Base-by-base conservation (phyloP, 2,797 vertebrate genomes). In the Pachyuromys duprasi region DNA sequence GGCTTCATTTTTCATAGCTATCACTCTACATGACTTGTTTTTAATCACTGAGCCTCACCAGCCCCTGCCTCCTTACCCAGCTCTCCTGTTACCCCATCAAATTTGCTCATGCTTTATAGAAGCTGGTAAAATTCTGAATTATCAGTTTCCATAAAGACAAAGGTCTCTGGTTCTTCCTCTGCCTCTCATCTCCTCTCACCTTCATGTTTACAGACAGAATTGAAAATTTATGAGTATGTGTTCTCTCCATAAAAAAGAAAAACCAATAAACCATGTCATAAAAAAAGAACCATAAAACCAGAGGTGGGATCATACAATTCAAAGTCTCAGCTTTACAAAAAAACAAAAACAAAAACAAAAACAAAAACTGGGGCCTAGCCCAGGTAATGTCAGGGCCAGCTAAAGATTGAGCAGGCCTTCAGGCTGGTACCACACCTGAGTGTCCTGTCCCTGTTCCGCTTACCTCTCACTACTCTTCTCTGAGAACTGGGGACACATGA, bases 11-110 rank as follows among this genome's bases (percentile, higher is more conserved):
- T 97, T 88, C 24, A 84, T 70, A 74, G 36, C 82, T 98, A 97
- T 97, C 94, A 86, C 39, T 94, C 67, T 96, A 97, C 98, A 96
- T 97, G 97, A 98, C 98, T 98, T 98, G 97, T 97, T 98, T 98
- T 93, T 96, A 45, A 33, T 90, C 95, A 97, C 95, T 80, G 86
- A 11, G n/a, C 96, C 97, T 97, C 96, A 70, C 57, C n/a, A 95
- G 92, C 88, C 86, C 94, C 91, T 95, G 88, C 94, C 90, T 42
- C 90, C 92, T 97, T 95, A 76, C 90, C 65, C 92, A 89, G 82
- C 92, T 67, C 86, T 82, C 95, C 78, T 55, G 3, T 83, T 42
- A 95, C 42, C 53, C 2, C 4, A 11, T 89, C 67, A 63, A 82
- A 81, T 15, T 79, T 17, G 76, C 3, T 24, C 20, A 12, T 39